Percentiles rank a stretch among this genome's conserved stretches.
phyloP scores from a whole-genome alignment of 2,888 invertebrate genomes.

The Agrotis clavis region DNA sequence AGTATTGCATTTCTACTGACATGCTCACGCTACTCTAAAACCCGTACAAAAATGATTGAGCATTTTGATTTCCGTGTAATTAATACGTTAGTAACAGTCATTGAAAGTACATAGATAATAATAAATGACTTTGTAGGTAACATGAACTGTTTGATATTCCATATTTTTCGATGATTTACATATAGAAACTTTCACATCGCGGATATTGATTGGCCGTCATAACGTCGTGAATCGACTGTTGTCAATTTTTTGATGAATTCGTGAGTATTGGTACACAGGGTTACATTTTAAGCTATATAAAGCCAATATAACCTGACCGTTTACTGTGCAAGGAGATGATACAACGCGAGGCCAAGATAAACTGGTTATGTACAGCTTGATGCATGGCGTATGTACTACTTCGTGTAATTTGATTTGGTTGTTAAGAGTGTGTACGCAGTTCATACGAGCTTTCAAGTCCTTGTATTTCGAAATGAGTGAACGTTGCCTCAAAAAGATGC shows the following conservation, averaged over 20 bases:
- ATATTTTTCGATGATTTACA: conserved; percentile 54
- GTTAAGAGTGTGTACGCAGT: not conserved
- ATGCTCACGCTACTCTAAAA: conserved; percentile 3
- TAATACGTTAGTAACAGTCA: conserved; percentile 40
- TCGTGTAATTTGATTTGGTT: not conserved
- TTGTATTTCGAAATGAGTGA: no score
- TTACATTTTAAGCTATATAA: no score
- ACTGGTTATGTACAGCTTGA: no score
- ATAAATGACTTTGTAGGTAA: conserved; percentile 39
- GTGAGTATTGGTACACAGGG: not conserved
- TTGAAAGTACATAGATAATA: conserved; percentile 27
- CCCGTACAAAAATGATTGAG: not conserved
- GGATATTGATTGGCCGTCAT: conserved; percentile 35
- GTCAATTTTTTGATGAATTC: conserved; percentile 24
- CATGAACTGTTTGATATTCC: conserved; percentile 35
- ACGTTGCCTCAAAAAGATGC: no score
- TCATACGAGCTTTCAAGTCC: no score
- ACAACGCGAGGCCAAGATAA: no score
- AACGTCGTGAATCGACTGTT: conserved; percentile 18
- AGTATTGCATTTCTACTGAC: not conserved
- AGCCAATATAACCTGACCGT: no score
- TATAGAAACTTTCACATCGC: conserved; percentile 57
- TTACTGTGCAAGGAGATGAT: no score
- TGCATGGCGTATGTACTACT: not conserved
- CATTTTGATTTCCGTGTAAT: conserved; percentile 14